These are phyloP conservation scores for Motacilla alba DNA, from an alignment of 2,113 vertebrate species.

Conservation along the genomic window DNA sequence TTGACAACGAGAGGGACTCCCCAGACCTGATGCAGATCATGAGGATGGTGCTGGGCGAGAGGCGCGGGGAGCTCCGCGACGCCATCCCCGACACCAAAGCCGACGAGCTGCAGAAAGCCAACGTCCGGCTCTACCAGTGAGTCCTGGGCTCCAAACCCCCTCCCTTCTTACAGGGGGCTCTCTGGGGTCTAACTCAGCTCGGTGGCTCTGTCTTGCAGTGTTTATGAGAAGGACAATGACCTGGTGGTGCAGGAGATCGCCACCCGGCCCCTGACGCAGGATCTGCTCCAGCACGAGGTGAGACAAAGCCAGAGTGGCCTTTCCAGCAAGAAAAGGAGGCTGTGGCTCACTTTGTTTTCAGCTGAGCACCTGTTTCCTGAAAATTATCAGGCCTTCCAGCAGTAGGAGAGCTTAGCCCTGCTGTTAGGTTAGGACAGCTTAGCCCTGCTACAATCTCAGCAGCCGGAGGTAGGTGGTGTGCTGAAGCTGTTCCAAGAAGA, in stretches of 20 bases:
- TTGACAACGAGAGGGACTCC: constrained; percentile 79
- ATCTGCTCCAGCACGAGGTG: constrained; percentile 84
- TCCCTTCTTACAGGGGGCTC: fast-evolving
- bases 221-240: constrained; percentile 79
- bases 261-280: constrained; percentile 83
- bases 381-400: neutral
- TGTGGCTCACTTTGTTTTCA: neutral
- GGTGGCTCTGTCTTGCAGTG: constrained; percentile 66
- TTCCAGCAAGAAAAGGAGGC: fast-evolving
- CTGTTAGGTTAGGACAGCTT: neutral
- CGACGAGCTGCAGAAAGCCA: constrained; percentile 67
- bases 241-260: constrained; percentile 88
- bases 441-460: neutral
- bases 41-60: constrained; percentile 79
- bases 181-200: neutral
- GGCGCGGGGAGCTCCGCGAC: constrained; percentile 66
- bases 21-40: constrained; percentile 85
- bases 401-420: neutral
- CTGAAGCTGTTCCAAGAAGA: neutral
- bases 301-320: neutral
- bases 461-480: neutral
- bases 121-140: constrained; percentile 85
- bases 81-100: constrained; percentile 69
- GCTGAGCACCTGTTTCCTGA: neutral
- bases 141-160: neutral